Evolutionary conservation across 92 coral and sea anemone genomes (phyloP).

Genomic region (Paramuricea clavata): DNA sequence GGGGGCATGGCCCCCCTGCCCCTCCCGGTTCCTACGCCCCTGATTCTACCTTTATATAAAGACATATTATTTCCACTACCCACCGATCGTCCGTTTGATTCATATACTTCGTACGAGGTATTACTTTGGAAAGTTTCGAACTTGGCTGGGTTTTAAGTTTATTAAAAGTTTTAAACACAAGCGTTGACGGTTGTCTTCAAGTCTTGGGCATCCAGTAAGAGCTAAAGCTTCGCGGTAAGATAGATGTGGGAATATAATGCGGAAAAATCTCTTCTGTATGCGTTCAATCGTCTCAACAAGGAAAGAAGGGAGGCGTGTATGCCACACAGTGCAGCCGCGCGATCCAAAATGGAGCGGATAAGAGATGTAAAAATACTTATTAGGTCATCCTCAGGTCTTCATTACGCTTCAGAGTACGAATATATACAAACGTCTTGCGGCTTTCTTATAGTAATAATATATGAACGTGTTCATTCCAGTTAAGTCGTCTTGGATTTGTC

Average conservation of each 20-base stretch:
- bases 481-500: too few species aligned
- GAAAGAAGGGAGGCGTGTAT: not conserved
- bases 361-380: not conserved
- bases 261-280: not conserved
- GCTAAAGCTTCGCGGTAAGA: slow-evolving; percentile 13
- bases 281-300: slow-evolving; percentile 4
- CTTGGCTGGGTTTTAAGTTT: not conserved
- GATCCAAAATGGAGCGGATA: too few species aligned
- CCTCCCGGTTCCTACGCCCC: too few species aligned
- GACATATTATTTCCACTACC: not conserved
- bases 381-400: not conserved
- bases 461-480: not conserved
- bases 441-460: not conserved
- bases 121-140: not conserved
- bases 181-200: slow-evolving; percentile 29
- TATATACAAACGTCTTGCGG: not conserved
- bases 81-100: not conserved
- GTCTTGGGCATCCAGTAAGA: slow-evolving; percentile 16
- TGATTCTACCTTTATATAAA: not conserved
- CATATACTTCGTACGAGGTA: not conserved
- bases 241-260: slow-evolving; percentile 4
- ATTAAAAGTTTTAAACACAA: slow-evolving; percentile 10
- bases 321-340: not conserved
- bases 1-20: too few species aligned
- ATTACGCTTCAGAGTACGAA: not conserved